These are phyloP conservation scores for western clawed frog (Xenopus tropicalis) DNA, from an alignment of 2,113 vertebrate species.

Conservation along the genomic window UCB_Xtro_10.0 CM004448.2:137968001-137968500, in stretches of 20 bases:
- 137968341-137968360: slow-evolving; percentile 96
- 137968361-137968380: slow-evolving; percentile 97
- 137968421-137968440: too few species aligned
- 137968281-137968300: slow-evolving; percentile 88
- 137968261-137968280: slow-evolving; percentile 84
- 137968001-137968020: slow-evolving; percentile 81
- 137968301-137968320: slow-evolving; percentile 92
- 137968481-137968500: too few species aligned
- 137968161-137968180: not conserved
- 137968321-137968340: slow-evolving; percentile 97
- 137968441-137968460: too few species aligned
- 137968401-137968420: too few species aligned
- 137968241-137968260: slow-evolving; percentile 82
- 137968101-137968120: too few species aligned
- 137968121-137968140: too few species aligned
- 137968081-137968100: too few species aligned
- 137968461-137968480: too few species aligned
- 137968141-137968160: not conserved
- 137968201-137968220: slow-evolving; percentile 8
- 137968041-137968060: too few species aligned
- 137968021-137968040: not conserved
- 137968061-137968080: too few species aligned
- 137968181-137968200: not conserved
- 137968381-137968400: slow-evolving; percentile 91
- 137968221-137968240: slow-evolving; percentile 92